Evolutionary conservation across 2,113 vertebrate genomes (phyloP), one percentile per base, ranked within the genome.

Genomic region (Tachysurus vachellii): DNA sequence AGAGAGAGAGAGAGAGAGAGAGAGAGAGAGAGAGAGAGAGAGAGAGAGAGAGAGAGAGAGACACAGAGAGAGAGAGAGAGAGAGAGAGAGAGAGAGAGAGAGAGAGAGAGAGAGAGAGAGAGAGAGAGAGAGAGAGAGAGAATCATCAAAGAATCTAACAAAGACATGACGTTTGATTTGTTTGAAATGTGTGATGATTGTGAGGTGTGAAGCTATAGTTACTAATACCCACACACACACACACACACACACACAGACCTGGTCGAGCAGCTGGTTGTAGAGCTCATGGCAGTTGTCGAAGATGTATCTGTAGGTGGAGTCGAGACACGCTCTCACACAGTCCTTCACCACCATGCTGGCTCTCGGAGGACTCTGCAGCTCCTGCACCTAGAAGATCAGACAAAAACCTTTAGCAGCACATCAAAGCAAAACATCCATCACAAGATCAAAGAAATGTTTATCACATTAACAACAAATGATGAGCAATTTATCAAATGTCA

Each of bases 271-370:
- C n/a, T 98, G 97, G 83, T 94, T 96, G 91, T 99, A 99, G 8
- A 99, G 96, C 62, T 99, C 98, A 54, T 97, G 96, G 93, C 98
- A 99, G 90, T 99, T 99, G 91, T 99, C 97, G 91, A 99, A 99
- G 90, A 99, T 99, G 90, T 99, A 99, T 92, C 95, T 98, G 88
- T 99, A 99, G 0, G 98, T 99, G 12, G 98, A 97, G 90, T 99
- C 97, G 90, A 98, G 93, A 84, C 98, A 99, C 0, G 98, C 98
- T 90, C 95, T 96, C 57, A 99, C 97, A 62, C 98, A 99, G 85
- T 99, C 98, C 88, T 98, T 99, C 88, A 99, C 98, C 62, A 99
- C 97, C 86, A 93, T 93, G 28, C 98, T 98, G 81, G 98, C 98
- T 91, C 97, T 96, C 1, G 98, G 97, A 0, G 98, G 98, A 84